A percentile compares a stretch with the other conserved stretches of the same genome.
phyloP scores from a whole-genome alignment of 1,140 invertebrate genomes.

The Planococcus citri region DNA sequence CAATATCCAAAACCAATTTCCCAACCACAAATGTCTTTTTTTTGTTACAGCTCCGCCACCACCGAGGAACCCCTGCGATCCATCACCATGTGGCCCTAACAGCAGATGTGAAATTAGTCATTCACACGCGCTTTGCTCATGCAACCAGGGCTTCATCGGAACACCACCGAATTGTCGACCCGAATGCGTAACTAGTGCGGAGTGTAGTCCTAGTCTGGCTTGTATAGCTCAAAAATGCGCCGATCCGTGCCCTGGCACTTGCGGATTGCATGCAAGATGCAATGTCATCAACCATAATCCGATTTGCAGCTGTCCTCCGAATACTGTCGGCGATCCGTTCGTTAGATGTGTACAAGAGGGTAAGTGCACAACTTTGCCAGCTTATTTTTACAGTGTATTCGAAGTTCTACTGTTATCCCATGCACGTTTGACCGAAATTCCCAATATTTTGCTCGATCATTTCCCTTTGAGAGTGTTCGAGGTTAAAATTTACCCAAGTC shows the following conservation, averaged over 20 bases:
- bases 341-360: conserved; percentile 55
- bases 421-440: no score
- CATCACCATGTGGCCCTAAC: conserved; percentile 67
- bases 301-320: conserved; percentile 64
- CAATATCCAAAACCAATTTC: not conserved
- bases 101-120: conserved; percentile 55
- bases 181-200: conserved; percentile 64
- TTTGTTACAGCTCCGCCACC: conserved; percentile 34
- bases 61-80: conserved; percentile 55
- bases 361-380: conserved; percentile 34
- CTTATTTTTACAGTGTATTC: no score
- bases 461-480: no score
- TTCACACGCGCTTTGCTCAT: conserved; percentile 63
- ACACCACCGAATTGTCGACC: conserved; percentile 61
- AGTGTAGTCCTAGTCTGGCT: conserved; percentile 55
- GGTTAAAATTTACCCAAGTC: no score
- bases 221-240: conserved; percentile 68
- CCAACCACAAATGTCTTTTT: conserved; percentile 26
- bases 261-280: conserved; percentile 63
- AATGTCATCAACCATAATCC: conserved; percentile 71
- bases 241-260: conserved; percentile 67
- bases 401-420: no score
- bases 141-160: conserved; percentile 58
- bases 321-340: conserved; percentile 69
- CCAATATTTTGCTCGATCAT: no score